These are phyloP conservation scores for Habropoda laboriosa DNA, from an alignment of 1,140 invertebrate genomes.

Conservation along the genomic window DNA sequence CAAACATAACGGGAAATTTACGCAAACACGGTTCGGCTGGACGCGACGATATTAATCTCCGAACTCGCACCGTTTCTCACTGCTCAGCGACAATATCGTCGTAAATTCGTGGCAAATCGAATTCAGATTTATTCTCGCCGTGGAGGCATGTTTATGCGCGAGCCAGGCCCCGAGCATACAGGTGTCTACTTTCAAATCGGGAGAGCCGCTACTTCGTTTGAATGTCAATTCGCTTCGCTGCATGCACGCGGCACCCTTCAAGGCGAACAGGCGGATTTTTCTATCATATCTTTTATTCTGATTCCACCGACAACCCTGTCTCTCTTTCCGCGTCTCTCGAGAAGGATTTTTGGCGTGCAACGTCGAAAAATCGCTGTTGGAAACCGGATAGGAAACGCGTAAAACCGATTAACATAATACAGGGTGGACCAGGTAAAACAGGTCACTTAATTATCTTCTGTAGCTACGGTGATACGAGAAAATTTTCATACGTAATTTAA, in stretches of 20 bases:
- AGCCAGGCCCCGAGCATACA: conserved; percentile 34
- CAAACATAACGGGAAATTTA: conserved; percentile 38
- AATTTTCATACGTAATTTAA: too few species aligned
- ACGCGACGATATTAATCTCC: conserved; percentile 41
- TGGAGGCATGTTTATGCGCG: conserved; percentile 49
- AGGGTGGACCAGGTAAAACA: too few species aligned
- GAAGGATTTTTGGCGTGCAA: too few species aligned
- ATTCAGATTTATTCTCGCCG: conserved; percentile 54
- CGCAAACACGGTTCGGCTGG: conserved; percentile 3
- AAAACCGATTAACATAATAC: too few species aligned
- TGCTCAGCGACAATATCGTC: conserved; percentile 48
- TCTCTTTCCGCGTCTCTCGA: not conserved
- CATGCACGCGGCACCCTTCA: conserved; percentile 33
- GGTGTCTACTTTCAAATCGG: conserved; percentile 51
- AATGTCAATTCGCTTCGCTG: conserved; percentile 37
- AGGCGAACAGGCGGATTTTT: conserved; percentile 32
- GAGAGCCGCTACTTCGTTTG: conserved; percentile 36
- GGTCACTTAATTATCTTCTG: too few species aligned
- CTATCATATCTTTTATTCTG: conserved; percentile 9
- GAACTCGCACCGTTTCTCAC: conserved; percentile 32
- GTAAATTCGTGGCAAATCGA: conserved; percentile 57
- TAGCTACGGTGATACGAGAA: too few species aligned
- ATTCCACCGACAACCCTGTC: not conserved
- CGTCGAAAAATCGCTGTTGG: too few species aligned
- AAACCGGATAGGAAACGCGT: too few species aligned